phyloP scores from a whole-genome alignment of 1,140 invertebrate species.

The Neodiprion lecontei region DNA sequence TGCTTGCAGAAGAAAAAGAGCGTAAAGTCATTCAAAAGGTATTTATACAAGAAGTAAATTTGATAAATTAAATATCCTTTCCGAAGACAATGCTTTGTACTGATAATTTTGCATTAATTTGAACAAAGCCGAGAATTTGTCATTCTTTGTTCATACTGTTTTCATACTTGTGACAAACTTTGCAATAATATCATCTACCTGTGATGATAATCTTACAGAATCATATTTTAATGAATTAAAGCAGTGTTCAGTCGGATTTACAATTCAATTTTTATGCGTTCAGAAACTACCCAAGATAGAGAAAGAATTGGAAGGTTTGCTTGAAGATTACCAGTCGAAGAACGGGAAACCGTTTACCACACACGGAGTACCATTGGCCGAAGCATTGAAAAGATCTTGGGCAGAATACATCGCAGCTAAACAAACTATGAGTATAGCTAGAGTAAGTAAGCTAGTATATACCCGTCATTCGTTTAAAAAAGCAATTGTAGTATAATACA shows the following conservation, averaged over 20 bases:
- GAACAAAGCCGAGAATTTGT: too few relatives aligned
- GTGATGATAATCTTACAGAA: too few relatives aligned
- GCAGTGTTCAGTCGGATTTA: not conserved
- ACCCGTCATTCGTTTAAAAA: too few relatives aligned
- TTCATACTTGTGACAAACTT: too few relatives aligned
- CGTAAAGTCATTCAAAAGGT: constrained; percentile 75
- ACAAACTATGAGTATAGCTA: constrained; percentile 50
- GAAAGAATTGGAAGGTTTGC: constrained; percentile 64
- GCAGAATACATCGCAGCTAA: constrained; percentile 53
- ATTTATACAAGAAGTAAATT: constrained; percentile 16
- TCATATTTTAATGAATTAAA: too few relatives aligned
- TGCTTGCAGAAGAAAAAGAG: constrained; percentile 84
- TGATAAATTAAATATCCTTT: not conserved
- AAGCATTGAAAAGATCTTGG: constrained; percentile 65
- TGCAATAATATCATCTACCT: too few relatives aligned
- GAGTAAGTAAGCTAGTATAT: constrained; percentile 33
- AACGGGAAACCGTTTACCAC: constrained; percentile 65
- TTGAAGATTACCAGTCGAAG: constrained; percentile 63
- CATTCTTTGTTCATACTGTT: too few relatives aligned
- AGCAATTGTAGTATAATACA: too few relatives aligned
- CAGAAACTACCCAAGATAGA: constrained; percentile 72
- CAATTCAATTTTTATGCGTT: constrained; percentile 17
- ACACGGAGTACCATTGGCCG: constrained; percentile 65
- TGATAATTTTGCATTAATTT: too few relatives aligned
- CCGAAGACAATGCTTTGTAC: constrained; percentile 11